These are phyloP conservation scores for Sesia apiformis DNA, from an alignment of 2,888 invertebrate species.

Conservation along the genomic window DNA sequence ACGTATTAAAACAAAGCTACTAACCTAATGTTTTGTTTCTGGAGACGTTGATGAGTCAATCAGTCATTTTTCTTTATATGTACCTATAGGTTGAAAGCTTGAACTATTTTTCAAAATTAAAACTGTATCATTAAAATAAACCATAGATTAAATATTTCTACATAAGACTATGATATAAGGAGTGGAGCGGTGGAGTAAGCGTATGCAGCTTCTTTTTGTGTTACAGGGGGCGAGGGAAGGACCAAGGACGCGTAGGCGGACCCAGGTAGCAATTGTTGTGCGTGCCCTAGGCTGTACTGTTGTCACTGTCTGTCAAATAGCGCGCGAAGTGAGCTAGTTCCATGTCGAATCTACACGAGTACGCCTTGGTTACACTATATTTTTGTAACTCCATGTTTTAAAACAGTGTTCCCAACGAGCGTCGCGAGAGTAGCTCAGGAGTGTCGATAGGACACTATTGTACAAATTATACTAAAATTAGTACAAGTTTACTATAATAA, in stretches of 20 bases:
- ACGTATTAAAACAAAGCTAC: no score
- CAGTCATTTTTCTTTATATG: no score
- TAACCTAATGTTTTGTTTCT: no score
- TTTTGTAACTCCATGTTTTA: not conserved
- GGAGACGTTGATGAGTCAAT: no score
- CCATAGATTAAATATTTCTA: not conserved
- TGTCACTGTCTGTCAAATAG: slow-evolving; percentile 70
- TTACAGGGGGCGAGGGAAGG: slow-evolving; percentile 67
- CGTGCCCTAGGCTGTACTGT: slow-evolving; percentile 74
- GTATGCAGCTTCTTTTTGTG: slow-evolving; percentile 71
- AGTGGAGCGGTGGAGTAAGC: slow-evolving; percentile 39
- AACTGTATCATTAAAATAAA: not conserved
- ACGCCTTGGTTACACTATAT: slow-evolving; percentile 13
- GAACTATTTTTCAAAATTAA: no score
- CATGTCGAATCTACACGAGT: slow-evolving; percentile 47
- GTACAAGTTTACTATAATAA: no score
- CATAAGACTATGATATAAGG: not conserved
- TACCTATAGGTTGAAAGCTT: no score
- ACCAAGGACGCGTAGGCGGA: slow-evolving; percentile 63
- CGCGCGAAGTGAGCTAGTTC: slow-evolving; percentile 63
- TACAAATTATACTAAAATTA: no score
- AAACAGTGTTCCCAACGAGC: no score
- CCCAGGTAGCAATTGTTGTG: slow-evolving; percentile 73
- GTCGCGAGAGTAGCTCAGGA: no score
- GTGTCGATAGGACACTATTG: no score